These are phyloP conservation scores for Willisornis vidua DNA, from an alignment of 2,113 vertebrate species.

Conservation along the genomic window DNA sequence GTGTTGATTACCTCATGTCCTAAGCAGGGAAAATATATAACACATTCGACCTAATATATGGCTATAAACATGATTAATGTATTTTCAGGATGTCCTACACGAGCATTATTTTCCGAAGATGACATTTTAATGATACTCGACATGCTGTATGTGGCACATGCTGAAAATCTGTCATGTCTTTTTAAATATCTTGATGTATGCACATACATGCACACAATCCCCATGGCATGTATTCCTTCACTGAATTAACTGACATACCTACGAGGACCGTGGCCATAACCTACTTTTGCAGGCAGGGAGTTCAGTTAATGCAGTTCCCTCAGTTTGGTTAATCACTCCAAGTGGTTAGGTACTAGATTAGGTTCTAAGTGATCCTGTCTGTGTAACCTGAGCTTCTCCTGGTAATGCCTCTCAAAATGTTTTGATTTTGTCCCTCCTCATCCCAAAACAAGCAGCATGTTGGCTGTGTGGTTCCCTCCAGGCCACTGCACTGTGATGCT, in stretches of 20 bases:
- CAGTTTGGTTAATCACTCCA: background rate
- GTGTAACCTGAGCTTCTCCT: background rate
- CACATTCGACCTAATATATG: background rate
- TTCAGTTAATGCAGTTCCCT: background rate
- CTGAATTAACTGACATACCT: background rate
- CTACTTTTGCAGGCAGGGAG: background rate
- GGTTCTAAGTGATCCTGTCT: background rate
- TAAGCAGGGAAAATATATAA: constrained; percentile 11
- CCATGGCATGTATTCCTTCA: background rate
- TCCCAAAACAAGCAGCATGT: background rate
- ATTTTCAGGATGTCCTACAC: constrained; percentile 4
- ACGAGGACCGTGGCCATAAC: background rate
- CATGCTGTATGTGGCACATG: background rate
- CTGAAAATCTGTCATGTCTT: background rate
- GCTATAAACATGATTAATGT: constrained; percentile 7
- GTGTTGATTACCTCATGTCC: background rate
- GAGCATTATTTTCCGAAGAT: background rate
- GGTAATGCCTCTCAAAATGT: background rate
- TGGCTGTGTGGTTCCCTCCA: background rate
- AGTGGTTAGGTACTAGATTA: background rate
- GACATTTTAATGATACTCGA: background rate
- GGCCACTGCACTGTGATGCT: background rate
- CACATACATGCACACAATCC: background rate
- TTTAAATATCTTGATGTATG: background rate
- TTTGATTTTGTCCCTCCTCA: background rate